Percentiles rank a stretch among this genome's conserved stretches.
Conservation (phyloP, 2,797 vertebrate genomes). For the Esox masquinongy region DNA sequence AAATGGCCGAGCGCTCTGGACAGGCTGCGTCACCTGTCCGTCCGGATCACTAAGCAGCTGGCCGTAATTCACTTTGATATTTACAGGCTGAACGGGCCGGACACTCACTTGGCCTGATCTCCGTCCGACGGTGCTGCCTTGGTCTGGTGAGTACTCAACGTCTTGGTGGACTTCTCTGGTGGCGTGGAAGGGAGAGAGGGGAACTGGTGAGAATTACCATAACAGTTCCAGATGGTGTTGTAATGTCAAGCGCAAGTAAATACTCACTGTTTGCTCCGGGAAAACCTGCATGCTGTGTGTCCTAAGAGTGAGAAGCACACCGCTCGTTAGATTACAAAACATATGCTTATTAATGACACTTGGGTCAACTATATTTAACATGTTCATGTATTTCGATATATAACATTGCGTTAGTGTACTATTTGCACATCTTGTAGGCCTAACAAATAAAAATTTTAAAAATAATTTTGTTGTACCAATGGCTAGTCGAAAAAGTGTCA, state of each 20-base stretch:
- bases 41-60: neutral
- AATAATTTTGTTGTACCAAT: neutral
- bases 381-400: neutral
- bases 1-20: neutral
- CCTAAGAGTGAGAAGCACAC: slow-evolving; percentile 65
- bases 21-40: neutral
- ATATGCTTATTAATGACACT: neutral
- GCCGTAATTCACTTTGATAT: neutral
- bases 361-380: neutral
- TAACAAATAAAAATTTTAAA: neutral
- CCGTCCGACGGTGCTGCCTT: slow-evolving; percentile 76
- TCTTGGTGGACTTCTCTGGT: slow-evolving; percentile 90
- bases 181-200: neutral
- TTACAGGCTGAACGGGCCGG: neutral
- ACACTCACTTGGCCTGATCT: slow-evolving; percentile 75
- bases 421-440: neutral
- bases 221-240: neutral
- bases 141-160: slow-evolving; percentile 85
- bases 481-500: neutral
- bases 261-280: slow-evolving; percentile 92
- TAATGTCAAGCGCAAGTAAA: neutral
- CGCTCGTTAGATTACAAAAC: no score
- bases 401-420: neutral
- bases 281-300: slow-evolving; percentile 84
- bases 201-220: neutral